Base-by-base conservation (phyloP, 1,140 invertebrate genomes). In the Theocolax elegans region DNA sequence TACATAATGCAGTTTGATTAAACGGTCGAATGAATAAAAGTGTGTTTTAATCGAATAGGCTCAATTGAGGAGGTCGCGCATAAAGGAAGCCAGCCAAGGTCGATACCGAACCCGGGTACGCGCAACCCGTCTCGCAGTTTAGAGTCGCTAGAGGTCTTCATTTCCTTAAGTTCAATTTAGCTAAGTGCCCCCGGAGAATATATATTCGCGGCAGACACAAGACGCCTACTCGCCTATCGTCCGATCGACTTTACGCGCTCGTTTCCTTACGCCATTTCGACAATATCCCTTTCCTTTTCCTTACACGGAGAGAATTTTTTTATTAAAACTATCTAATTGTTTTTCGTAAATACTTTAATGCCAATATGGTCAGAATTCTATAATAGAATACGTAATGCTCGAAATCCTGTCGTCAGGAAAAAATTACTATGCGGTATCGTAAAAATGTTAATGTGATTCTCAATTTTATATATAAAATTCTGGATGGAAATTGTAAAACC, bases 151-250 rank as follows among this genome's bases (percentile, higher is more conserved):
- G 62, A 71, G 68, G 72, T 67, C 71, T 77, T 77, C 76, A 76
- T 73, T 79, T 77, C 71, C 74, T 76, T 68, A 73, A 77, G 73
- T 78, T 76, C 74, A 79, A 79, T 79, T 77, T 76, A 65, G 64
- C 72, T 76, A 75, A 79, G 78, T 77, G 76, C 75, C 54, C 46
- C 29, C 12, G 46, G 51, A n/a, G 31, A 23, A 21, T n/a, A 19
- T 54, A n/a, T 10, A n/a, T n/a, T 31, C 49, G 31, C 31, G 21
- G 21, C 23, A 21, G n/a, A n/a, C n/a, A n/a, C n/a, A 27, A 17
- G 19, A 23, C 21, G 38, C 35, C 44, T 42, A 10, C 21, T 0
- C 10, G 10, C 15, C 15, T 40, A 29, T 53, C n/a, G 35, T 27
- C 21, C 21, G 7, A 40, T 65, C 48, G 35, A 38, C 15, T 27